Conservation (phyloP, 2,113 vertebrate species). For the Phrynosoma platyrhinos region DNA sequence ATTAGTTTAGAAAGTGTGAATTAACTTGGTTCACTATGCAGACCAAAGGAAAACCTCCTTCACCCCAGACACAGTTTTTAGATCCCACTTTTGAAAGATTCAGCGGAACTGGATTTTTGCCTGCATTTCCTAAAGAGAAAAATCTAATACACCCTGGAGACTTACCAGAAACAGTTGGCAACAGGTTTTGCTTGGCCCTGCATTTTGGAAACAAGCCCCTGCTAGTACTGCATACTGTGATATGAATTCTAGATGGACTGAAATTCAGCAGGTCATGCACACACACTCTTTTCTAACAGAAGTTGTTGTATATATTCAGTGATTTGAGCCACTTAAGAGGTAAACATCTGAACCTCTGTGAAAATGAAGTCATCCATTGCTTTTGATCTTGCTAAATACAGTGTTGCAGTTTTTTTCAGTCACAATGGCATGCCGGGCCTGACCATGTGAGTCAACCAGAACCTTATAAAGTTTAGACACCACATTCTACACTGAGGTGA, state of each 20-base stretch:
- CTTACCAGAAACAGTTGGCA: not conserved
- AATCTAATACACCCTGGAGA: not conserved
- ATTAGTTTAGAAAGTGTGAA: not conserved
- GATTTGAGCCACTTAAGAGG: not conserved
- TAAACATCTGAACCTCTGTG: not conserved
- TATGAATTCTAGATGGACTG: not conserved
- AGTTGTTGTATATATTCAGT: not conserved
- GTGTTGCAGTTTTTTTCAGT: not conserved
- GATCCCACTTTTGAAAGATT: not conserved
- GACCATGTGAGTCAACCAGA: not conserved
- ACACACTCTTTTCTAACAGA: not conserved
- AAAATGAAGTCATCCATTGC: too few relatives aligned
- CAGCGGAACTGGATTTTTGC: not conserved
- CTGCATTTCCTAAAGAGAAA: not conserved
- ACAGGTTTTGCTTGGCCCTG: not conserved
- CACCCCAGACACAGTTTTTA: not conserved
- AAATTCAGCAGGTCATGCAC: not conserved
- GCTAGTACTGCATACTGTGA: not conserved
- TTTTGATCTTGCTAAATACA: too few relatives aligned
- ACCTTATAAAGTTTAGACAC: not conserved
- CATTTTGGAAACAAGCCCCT: not conserved
- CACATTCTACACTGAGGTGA: too few relatives aligned
- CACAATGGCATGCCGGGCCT: not conserved
- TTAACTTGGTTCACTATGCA: not conserved
- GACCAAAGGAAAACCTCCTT: not conserved